Evolutionary conservation across 1,140 invertebrate species (phyloP), one percentile per base, ranked within the genome.

Genomic region (Maconellicoccus hirsutus): DNA sequence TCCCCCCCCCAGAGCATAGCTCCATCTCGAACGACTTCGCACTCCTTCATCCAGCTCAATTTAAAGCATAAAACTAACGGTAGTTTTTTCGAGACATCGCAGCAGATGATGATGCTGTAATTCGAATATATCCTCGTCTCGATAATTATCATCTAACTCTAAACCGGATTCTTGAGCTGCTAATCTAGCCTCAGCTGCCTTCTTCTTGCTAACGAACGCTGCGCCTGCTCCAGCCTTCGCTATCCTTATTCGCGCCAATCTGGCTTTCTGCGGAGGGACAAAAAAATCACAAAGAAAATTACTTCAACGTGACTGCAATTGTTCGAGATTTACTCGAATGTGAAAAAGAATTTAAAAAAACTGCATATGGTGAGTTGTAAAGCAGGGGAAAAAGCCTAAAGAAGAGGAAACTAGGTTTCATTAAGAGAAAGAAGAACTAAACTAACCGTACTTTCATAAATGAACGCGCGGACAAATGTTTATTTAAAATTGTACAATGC

Each of bases 161-260:
- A 93, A 85, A 69, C 93, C 93, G 29, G 90, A 92, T 82, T 94
- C 92, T 80, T 93, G 90, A 23, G 93, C 93, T 52, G 92, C 92
- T 74, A 95, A 81, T 70, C 94, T 83, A 6, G 96, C 94, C 79
- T 99, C 96, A 0, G 94, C 94, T n/a, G 95, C 94, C 79, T 98
- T 98, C 86, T 99, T 99, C 83, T 98, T 98, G 78, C 86, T 94
- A 70, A 98, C 93, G 81, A 99, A 98, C 4, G 96, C 97, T 6
- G 96, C 96, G n/a, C 96, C 96, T 70, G 93, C 97, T 4, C 96
- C 98, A 33, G 98, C 97, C 80, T 99, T 99, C 33, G 97, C 96
- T 79, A 99, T 96, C 74, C 94, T 88, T 76, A 99, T 98, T 74
- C 97, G 86, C 59, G 96, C 95, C 79, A 98, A 84, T 74, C 97